Conservation (phyloP, 2,113 vertebrate species). For the Sander vitreus region DNA sequence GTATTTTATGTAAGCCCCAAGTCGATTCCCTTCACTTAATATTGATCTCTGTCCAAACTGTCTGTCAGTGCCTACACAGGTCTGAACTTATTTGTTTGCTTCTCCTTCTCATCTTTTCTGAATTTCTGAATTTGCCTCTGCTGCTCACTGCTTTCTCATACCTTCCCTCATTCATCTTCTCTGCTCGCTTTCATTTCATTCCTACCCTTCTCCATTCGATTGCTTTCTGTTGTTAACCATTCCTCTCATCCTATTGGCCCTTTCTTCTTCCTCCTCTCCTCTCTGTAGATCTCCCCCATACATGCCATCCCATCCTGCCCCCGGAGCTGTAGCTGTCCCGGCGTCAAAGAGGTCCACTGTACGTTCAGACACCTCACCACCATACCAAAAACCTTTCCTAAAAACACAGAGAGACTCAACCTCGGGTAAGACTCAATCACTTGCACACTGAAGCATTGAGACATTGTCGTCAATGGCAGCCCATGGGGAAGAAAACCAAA, state of each 20-base stretch:
- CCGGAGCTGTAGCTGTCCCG: conserved; percentile 82
- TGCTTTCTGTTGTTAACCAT: neutral
- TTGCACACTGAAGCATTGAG: neutral
- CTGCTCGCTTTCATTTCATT: neutral
- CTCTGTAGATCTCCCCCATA: conserved; percentile 37
- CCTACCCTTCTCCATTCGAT: neutral
- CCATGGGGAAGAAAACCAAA: conserved; percentile 45
- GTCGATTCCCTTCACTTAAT: neutral
- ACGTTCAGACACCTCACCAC: conserved; percentile 84
- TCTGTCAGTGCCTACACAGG: conserved; percentile 14
- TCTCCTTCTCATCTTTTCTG: conserved; percentile 20
- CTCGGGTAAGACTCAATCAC: conserved; percentile 76
- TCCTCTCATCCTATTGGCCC: neutral
- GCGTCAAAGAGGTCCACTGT: conserved; percentile 85
- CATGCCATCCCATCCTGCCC: conserved; percentile 71
- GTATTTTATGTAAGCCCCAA: conserved; percentile 12
- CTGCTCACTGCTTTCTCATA: neutral
- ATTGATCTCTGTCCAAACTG: conserved; percentile 43
- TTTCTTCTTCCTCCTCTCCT: neutral
- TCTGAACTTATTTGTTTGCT: conserved; percentile 41
- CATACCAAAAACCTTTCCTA: conserved; percentile 76
- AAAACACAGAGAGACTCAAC: conserved; percentile 83
- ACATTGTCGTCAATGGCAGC: neutral
- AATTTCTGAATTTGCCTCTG: conserved; percentile 1
- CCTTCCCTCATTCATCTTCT: neutral